Conservation (phyloP, 1,140 invertebrate species). For the Aricia agestis region DNA sequence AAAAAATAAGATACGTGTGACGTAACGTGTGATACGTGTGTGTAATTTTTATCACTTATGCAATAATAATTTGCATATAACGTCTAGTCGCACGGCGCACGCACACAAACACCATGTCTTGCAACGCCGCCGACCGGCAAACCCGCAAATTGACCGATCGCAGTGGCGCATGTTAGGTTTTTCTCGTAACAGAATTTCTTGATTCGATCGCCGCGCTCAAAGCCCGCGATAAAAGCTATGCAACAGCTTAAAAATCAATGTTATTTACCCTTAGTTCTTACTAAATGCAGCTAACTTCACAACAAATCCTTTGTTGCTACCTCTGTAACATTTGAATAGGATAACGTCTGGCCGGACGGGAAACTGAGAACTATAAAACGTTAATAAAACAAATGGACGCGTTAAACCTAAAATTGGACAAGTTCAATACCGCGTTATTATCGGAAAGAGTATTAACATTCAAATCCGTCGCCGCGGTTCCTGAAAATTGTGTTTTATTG, state of each 20-base stretch:
- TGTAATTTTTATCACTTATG: too few relatives aligned
- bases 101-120: too few relatives aligned
- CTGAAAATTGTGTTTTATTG: constrained; percentile 53
- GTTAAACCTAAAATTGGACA: constrained; percentile 73
- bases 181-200: too few relatives aligned
- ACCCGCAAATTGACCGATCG: too few relatives aligned
- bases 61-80: too few relatives aligned
- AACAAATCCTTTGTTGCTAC: constrained; percentile 18
- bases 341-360: constrained; percentile 46
- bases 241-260: neutral
- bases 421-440: constrained; percentile 73
- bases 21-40: too few relatives aligned
- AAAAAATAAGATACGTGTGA: too few relatives aligned
- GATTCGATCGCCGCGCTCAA: too few relatives aligned
- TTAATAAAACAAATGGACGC: constrained; percentile 75
- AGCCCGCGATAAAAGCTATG: too few relatives aligned
- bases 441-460: constrained; percentile 75
- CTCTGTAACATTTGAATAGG: constrained; percentile 41
- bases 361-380: constrained; percentile 65
- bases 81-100: too few relatives aligned
- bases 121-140: too few relatives aligned
- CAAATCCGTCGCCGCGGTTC: constrained; percentile 56
- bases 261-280: neutral
- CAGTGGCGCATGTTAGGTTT: too few relatives aligned
- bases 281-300: neutral